Evolutionary conservation across 1,140 invertebrate genomes (phyloP).

Genomic region (Pseudomyrmex sp.): DNA sequence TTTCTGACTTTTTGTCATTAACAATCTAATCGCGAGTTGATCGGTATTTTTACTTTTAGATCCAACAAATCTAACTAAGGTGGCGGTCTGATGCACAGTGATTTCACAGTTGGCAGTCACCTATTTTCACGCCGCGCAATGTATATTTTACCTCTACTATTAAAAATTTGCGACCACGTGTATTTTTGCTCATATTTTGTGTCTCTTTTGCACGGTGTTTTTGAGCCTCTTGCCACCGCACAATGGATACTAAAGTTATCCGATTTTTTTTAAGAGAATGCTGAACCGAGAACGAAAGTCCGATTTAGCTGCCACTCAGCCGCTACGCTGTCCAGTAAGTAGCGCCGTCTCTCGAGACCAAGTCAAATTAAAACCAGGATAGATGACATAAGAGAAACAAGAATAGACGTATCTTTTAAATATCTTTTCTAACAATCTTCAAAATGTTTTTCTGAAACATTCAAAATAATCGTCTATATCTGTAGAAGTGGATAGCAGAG

Average conservation of each 20-base stretch:
- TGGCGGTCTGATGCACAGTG: not conserved
- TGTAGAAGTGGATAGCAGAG: too few relatives aligned
- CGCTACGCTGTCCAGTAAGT: too few relatives aligned
- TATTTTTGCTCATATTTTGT: not conserved
- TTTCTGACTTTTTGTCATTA: constrained; percentile 54
- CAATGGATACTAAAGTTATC: not conserved
- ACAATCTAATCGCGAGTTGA: constrained; percentile 40
- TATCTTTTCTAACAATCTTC: too few relatives aligned
- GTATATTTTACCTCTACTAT: constrained; percentile 14
- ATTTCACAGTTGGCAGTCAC: not conserved
- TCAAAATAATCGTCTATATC: too few relatives aligned
- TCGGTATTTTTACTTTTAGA: not conserved
- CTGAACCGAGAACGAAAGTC: too few relatives aligned
- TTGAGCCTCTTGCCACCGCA: not conserved
- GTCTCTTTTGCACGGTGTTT: not conserved
- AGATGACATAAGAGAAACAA: too few relatives aligned
- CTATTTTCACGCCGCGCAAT: constrained; percentile 7
- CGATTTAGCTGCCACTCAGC: too few relatives aligned
- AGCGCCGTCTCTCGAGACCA: too few relatives aligned
- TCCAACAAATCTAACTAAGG: not conserved
- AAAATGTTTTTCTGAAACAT: too few relatives aligned
- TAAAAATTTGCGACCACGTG: constrained; percentile 10
- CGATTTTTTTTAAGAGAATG: too few relatives aligned
- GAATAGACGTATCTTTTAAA: too few relatives aligned
- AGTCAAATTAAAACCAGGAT: too few relatives aligned